Conservation (phyloP, 2,797 vertebrate genomes). For the Heliangelus exortis region DNA sequence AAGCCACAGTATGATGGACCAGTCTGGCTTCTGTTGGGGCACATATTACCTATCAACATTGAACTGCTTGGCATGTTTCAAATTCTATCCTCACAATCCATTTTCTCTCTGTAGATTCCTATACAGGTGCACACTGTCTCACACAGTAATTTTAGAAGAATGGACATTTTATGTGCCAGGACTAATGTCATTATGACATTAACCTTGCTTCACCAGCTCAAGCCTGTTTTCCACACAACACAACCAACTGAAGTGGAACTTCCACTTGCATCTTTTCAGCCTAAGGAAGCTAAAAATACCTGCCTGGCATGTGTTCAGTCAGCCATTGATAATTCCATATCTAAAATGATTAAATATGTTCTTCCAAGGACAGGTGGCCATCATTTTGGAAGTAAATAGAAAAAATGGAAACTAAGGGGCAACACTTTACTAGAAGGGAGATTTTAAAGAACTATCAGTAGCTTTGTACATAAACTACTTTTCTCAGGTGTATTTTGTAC, state of each 20-base stretch:
- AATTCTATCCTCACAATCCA: neutral
- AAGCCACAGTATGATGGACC: neutral
- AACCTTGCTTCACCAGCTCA: constrained; percentile 26
- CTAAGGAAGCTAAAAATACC: constrained; percentile 33
- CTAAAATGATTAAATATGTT: neutral
- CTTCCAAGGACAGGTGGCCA: neutral
- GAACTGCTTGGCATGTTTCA: neutral
- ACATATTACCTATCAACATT: neutral
- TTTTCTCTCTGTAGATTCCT: neutral
- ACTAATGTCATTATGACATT: neutral
- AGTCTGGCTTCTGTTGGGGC: neutral
- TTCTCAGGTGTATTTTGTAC: neutral
- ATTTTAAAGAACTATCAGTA: neutral
- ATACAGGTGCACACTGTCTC: neutral
- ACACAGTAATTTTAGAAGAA: neutral
- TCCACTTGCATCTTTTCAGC: neutral
- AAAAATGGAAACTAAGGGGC: neutral
- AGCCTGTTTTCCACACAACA: neutral
- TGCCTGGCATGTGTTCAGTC: neutral
- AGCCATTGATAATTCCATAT: neutral
- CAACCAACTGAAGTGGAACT: neutral
- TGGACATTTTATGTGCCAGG: neutral
- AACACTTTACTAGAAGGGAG: neutral
- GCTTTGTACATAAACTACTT: neutral
- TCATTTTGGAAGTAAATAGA: neutral